Evolutionary conservation across 2,113 vertebrate species (phyloP).

Genomic region (Atlantisia rogersi): DNA sequence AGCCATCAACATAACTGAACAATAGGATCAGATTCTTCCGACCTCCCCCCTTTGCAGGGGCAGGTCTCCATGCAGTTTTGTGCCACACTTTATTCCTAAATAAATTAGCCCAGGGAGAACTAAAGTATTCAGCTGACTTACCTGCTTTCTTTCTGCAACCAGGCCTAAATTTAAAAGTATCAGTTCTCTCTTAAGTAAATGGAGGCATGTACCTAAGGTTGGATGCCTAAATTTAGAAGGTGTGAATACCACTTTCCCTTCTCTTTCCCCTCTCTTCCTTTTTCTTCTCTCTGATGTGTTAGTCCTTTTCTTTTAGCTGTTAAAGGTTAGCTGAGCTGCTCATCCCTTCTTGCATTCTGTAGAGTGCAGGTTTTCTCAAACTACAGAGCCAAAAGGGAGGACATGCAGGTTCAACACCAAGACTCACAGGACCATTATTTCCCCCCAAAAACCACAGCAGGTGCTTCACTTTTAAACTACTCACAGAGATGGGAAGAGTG

Average conservation of each 20-base stretch:
- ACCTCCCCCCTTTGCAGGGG: not conserved
- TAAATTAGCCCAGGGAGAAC: not conserved
- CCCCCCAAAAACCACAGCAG: not conserved
- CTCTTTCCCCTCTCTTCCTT: not conserved
- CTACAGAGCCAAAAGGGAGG: not conserved
- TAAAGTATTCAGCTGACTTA: not conserved
- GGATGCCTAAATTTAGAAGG: conserved; percentile 29
- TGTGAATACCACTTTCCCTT: not conserved
- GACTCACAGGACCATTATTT: not conserved
- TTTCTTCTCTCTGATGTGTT: not conserved
- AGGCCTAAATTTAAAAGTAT: not conserved
- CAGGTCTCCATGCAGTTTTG: not conserved
- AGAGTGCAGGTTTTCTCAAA: not conserved
- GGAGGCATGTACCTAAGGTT: not conserved
- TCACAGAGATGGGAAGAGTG: not conserved
- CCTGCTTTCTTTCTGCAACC: not conserved
- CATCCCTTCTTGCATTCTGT: not conserved
- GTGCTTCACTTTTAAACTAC: not conserved
- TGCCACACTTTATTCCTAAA: not conserved
- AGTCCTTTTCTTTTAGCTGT: not conserved
- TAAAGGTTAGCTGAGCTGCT: not conserved
- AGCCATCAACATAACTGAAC: not conserved
- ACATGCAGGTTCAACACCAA: not conserved
- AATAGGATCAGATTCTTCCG: not conserved
- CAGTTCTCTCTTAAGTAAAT: not conserved